A percentile compares a stretch with the other conserved stretches of the same genome.
These are phyloP conservation scores for Scaptomyza parva DNA, from an alignment of 2,888 invertebrate genomes.

Conservation along the genomic window DNA sequence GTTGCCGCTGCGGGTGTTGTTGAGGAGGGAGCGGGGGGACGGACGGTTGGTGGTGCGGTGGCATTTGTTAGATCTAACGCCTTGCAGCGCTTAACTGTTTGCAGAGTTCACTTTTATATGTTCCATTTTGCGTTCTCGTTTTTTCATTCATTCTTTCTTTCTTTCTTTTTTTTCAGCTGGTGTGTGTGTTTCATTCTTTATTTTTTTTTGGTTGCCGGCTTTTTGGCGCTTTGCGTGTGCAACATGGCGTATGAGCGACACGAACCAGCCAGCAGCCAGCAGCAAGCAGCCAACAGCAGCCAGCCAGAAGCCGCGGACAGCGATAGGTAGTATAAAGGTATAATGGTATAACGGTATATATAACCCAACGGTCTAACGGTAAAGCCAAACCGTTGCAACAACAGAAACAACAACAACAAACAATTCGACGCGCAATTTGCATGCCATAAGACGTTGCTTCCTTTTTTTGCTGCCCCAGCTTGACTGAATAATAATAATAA, in stretches of 20 bases:
- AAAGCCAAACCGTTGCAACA: slow-evolving; percentile 46
- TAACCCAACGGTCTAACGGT: slow-evolving; percentile 2
- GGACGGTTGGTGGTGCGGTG: neutral
- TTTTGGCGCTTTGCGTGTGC: slow-evolving; percentile 52
- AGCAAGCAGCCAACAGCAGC: too few species aligned
- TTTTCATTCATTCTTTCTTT: too few species aligned
- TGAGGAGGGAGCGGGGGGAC: too few species aligned
- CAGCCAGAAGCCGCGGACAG: too few species aligned
- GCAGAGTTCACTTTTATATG: slow-evolving; percentile 40
- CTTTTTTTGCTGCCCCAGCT: too few species aligned
- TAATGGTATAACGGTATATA: slow-evolving; percentile 2
- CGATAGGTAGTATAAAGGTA: slow-evolving; percentile 5
- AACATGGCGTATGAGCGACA: slow-evolving; percentile 70
- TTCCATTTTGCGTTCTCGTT: slow-evolving; percentile 15
- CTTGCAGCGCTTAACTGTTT: slow-evolving; percentile 48
- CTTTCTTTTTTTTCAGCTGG: neutral
- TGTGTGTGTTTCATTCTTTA: slow-evolving; percentile 5
- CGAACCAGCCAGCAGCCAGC: slow-evolving; percentile 24
- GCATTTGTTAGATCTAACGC: slow-evolving; percentile 46
- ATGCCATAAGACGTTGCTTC: slow-evolving; percentile 54
- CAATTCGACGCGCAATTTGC: slow-evolving; percentile 65
- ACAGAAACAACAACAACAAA: slow-evolving; percentile 39
- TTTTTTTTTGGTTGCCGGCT: slow-evolving; percentile 26
- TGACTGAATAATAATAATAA: slow-evolving; percentile 6
- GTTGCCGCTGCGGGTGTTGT: neutral